A percentile compares a stretch with the other conserved stretches of the same genome.
Evolutionary conservation across 2,797 vertebrate genomes (phyloP).

Genomic region (Oryzias sinensis): DNA sequence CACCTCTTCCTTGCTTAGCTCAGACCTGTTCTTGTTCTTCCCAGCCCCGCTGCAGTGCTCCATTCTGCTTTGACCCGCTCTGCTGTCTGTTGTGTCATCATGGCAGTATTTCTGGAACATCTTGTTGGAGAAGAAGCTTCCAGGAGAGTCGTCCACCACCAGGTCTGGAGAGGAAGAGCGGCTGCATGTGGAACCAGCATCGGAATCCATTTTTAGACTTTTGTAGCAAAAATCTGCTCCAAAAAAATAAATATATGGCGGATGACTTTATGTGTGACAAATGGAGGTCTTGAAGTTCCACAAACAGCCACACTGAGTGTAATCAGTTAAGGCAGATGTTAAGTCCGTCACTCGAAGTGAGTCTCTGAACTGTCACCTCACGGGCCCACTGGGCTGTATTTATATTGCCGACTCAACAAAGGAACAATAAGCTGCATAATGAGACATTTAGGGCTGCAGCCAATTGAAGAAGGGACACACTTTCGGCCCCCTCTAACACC

Average conservation of each 20-base stretch:
- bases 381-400: constrained; percentile 70
- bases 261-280: constrained; percentile 4
- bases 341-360: constrained; percentile 49
- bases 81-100: constrained; percentile 44
- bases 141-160: constrained; percentile 69
- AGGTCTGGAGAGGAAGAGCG: constrained; percentile 82
- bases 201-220: constrained; percentile 78
- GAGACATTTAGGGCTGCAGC: constrained; percentile 78
- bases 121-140: constrained; percentile 75
- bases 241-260: constrained; percentile 14
- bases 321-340: constrained; percentile 27
- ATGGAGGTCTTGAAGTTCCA: constrained; percentile 5
- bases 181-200: constrained; percentile 77
- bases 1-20: constrained; percentile 62
- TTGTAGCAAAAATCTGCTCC: neutral
- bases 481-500: constrained; percentile 64
- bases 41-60: constrained; percentile 29
- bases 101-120: constrained; percentile 76
- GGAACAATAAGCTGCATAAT: constrained; percentile 85
- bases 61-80: constrained; percentile 15
- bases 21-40: constrained; percentile 54
- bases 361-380: constrained; percentile 62
- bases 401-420: constrained; percentile 79
- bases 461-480: constrained; percentile 82
- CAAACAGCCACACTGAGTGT: constrained; percentile 30